Base-by-base conservation (phyloP, 1,140 invertebrate species). In the Drosophila asahinai region DNA sequence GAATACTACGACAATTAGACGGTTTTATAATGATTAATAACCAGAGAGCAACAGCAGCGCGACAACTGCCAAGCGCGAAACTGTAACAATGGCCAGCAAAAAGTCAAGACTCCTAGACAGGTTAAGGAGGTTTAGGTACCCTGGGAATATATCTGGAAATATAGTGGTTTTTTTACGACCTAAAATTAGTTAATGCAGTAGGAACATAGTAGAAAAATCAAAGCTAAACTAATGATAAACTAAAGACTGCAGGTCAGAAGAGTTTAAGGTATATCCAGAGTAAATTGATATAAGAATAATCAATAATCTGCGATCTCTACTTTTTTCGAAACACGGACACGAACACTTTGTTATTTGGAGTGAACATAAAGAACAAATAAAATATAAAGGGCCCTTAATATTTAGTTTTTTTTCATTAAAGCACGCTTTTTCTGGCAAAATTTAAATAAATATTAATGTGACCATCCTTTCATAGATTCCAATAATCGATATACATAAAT, bases 81-180 rank as follows among this genome's bases (percentile, higher is more conserved):
- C 61, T 87, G 83, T 86, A 87, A 86, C 83, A 86, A 86, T 87
- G 70, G 80, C 75, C 25, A 14, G 33, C 48, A 38, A n/a, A 75
- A 19, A 67, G 48, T 45, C 25, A 17, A 48, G 54, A 25, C 43
- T 33, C 45, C 5, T 45, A 9, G 19, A 11, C 17, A 17, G 27
- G 30, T 51, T 33, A 36, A 22, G 17, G 19, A 15, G 52, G 19
- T 9, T 8, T 17, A 25, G 30, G n/a, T 70, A 66, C 48, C 62
- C 62, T 70, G 40, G 59, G 45, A 66, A 33, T 6, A 22, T 14
- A 6, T 45, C 2, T 1, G 4, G 12, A n/a, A 15, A 17, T 3
- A 1, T 30, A 9, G 12, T n/a, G 48, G 1, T 49, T 49, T 2
- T 25, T 49, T 48, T 22, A 5, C 6, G 17, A 14, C n/a, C 17